phyloP scores from a whole-genome alignment of 2,113 vertebrate species.

The Xenotilapia leptura region DNA sequence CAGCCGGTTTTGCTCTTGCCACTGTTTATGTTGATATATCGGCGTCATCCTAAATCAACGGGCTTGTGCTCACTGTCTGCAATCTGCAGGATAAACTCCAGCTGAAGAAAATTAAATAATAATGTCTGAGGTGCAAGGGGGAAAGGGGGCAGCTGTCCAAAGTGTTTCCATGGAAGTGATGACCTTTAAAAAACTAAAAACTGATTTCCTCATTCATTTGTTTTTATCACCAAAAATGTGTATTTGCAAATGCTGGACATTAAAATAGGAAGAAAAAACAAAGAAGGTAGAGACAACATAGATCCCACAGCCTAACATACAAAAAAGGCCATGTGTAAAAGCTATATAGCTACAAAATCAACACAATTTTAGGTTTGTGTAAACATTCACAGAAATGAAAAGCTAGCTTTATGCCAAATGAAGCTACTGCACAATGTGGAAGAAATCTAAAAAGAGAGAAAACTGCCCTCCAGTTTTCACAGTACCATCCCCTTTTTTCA shows the following conservation, averaged over 20 bases:
- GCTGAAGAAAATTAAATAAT: background rate
- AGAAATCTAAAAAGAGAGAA: background rate
- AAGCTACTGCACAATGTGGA: background rate
- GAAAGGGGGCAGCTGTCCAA: background rate
- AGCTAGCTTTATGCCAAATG: background rate
- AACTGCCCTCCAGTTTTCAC: background rate
- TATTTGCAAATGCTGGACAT: background rate
- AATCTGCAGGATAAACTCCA: background rate
- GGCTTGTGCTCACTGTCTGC: background rate
- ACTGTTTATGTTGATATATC: background rate
- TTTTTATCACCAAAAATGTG: background rate
- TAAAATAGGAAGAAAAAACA: background rate
- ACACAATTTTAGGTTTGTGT: background rate
- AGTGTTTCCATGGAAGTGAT: background rate
- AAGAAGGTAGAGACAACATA: background rate
- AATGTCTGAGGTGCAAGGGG: background rate
- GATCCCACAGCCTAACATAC: background rate
- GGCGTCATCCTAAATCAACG: background rate
- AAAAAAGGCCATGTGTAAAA: background rate
- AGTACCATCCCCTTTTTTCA: background rate
- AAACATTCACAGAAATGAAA: background rate
- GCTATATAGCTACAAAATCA: background rate
- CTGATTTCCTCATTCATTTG: background rate
- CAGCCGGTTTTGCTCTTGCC: background rate
- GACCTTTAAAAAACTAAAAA: background rate